Evolutionary conservation across 2,888 invertebrate genomes (phyloP), one percentile per base, ranked within the genome.

Genomic region (Empis stercorea): DNA sequence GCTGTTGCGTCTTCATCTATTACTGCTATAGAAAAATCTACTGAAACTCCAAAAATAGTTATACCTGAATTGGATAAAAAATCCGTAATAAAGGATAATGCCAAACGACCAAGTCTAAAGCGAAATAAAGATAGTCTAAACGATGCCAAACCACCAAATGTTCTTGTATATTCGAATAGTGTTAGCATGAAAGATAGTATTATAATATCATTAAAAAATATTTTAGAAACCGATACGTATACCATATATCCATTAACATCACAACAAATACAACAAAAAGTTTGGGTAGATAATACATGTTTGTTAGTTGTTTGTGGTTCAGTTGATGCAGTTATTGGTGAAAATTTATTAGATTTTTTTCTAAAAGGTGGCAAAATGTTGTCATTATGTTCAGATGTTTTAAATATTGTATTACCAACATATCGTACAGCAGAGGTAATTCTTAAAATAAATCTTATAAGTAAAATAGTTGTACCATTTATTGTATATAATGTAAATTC

Each of bases 131-230:
- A 63, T 45, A 64, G 61, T 46, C 47, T 64, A 15, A 59, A 54
- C 17, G 60, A 62, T 58, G 71, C 75, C 3, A 87, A 86, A 64
- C 86, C 87, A 42, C 83, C 85, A 4, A 87, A 87, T 70, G 78
- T 88, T 58, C 72, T 88, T 50, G 83, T 88, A 55, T 87, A 83
- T 65, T 84, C 87, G 3, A 87, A 88, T 64, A 87, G 84, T 65
- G 65, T 76, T 48, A 77, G 78, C 23, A 80, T 84, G 41, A 78
- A 80, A 56, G 84, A 85, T 56, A 84, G 82, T 63, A 80, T 87
- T 46, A 81, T 82, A 60, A 71, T 73, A 23, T 81, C 83, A 20
- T 71, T 88, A 43, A 74, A 76, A 50, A 74, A 77, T 55, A 79
- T 84, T 47, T 69, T 87, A 50, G 81, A 83, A 63, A 75, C 74